Percentiles rank a stretch among this genome's conserved stretches.
Conservation (phyloP, 2,888 invertebrate species). For the Orthosia gracilis region DNA sequence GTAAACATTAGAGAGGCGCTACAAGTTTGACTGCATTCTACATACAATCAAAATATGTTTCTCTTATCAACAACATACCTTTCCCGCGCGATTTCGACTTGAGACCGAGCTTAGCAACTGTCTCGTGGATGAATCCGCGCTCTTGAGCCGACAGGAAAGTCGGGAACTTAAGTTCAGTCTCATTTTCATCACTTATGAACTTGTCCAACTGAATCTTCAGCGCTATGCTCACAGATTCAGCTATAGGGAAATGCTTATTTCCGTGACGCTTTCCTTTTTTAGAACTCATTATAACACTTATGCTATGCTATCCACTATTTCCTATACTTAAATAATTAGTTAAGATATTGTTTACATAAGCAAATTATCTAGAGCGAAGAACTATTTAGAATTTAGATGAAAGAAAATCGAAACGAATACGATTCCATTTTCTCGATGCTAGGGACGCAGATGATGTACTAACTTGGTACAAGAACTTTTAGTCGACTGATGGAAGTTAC, state of each 20-base stretch:
- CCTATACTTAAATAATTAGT: slow-evolving; percentile 37
- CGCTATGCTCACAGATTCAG: slow-evolving; percentile 89
- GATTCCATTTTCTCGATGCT: slow-evolving; percentile 21
- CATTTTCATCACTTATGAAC: slow-evolving; percentile 87
- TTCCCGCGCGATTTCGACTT: slow-evolving; percentile 96
- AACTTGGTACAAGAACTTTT: background rate
- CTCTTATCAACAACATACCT: slow-evolving; percentile 84
- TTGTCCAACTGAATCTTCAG: slow-evolving; percentile 88
- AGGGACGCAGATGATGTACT: slow-evolving; percentile 10
- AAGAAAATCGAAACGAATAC: slow-evolving; percentile 58
- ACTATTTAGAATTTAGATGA: slow-evolving; percentile 14
- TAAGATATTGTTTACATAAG: slow-evolving; percentile 60
- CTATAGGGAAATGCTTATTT: slow-evolving; percentile 88
- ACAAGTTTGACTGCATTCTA: background rate
- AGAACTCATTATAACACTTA: slow-evolving; percentile 80
- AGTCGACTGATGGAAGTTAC: slow-evolving; percentile 20
- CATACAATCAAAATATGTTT: slow-evolving; percentile 30
- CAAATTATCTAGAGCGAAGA: slow-evolving; percentile 40
- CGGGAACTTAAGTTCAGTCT: slow-evolving; percentile 92
- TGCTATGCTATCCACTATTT: slow-evolving; percentile 23
- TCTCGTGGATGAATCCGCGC: slow-evolving; percentile 95
- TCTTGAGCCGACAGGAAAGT: slow-evolving; percentile 94
- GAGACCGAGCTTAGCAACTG: slow-evolving; percentile 93
- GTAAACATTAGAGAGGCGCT: background rate
- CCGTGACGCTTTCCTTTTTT: slow-evolving; percentile 85